phyloP scores from a whole-genome alignment of 1,140 invertebrate species.

The Prorops nasuta region DNA sequence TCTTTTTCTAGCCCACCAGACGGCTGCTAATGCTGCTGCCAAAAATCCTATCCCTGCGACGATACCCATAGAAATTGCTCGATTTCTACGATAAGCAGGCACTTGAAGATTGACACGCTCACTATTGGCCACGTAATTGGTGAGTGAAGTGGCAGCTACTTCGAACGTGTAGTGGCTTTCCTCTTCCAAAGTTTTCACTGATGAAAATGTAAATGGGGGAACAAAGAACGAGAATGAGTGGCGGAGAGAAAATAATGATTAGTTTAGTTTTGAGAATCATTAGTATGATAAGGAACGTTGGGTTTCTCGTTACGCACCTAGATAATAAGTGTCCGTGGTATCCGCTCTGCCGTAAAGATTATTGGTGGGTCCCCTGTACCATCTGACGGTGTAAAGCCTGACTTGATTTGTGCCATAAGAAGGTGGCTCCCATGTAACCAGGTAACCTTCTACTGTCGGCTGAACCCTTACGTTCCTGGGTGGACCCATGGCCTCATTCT shows the following conservation, averaged over 20 bases:
- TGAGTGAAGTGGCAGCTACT: constrained; percentile 61
- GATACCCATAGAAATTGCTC: constrained; percentile 64
- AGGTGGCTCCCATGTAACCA: constrained; percentile 74
- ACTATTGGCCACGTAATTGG: constrained; percentile 59
- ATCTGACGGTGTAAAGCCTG: constrained; percentile 62
- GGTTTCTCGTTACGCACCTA: no score
- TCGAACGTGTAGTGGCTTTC: constrained; percentile 67
- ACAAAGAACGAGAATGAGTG: neutral
- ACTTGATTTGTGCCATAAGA: constrained; percentile 59
- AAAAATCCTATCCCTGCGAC: constrained; percentile 60
- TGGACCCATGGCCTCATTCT: constrained; percentile 56
- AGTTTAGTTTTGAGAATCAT: neutral
- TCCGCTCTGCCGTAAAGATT: constrained; percentile 61
- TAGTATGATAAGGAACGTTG: no score
- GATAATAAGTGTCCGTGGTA: constrained; percentile 63
- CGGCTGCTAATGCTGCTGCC: constrained; percentile 58
- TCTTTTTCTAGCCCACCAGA: constrained; percentile 62
- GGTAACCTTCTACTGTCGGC: constrained; percentile 63
- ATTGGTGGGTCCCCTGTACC: constrained; percentile 62
- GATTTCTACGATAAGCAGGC: constrained; percentile 62
- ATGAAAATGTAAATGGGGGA: constrained; percentile 36
- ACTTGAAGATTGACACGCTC: constrained; percentile 60
- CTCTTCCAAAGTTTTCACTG: constrained; percentile 65
- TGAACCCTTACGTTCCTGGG: constrained; percentile 68
- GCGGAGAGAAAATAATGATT: neutral